phyloP scores from a whole-genome alignment of 2,113 vertebrate genomes.

The Verasper variegatus region DNA sequence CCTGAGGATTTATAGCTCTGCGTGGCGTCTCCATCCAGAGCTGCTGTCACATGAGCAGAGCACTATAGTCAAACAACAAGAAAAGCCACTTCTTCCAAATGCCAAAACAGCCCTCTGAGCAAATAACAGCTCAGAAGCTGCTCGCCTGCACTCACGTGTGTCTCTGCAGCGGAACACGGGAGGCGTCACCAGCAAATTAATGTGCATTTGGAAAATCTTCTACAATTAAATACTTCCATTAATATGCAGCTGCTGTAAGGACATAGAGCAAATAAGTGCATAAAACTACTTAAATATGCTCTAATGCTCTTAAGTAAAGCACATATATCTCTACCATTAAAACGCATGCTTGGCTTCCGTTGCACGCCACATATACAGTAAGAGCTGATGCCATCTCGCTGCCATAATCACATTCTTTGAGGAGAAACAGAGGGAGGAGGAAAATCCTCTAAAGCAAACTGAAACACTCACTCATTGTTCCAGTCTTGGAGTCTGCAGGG shows the following conservation, averaged over 20 bases:
- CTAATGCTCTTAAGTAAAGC: not conserved
- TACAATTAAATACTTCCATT: conserved; percentile 14
- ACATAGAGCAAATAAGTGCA: not conserved
- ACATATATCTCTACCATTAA: conserved; percentile 9
- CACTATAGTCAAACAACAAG: conserved; percentile 69
- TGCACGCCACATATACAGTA: not conserved
- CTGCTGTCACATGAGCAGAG: conserved; percentile 44
- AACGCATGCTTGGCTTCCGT: conserved; percentile 20
- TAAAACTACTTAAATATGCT: conserved; percentile 1
- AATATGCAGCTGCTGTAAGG: not conserved
- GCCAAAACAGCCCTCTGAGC: conserved; percentile 67
- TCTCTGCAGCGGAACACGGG: conserved; percentile 1
- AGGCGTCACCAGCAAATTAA: conserved; percentile 8
- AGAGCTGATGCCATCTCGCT: conserved; percentile 29
- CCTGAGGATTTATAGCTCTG: conserved; percentile 67
- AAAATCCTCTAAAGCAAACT: conserved; percentile 49
- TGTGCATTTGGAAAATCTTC: conserved; percentile 18
- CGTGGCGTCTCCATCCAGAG: conserved; percentile 38
- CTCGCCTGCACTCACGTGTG: conserved; percentile 10
- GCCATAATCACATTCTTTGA: conserved; percentile 55
- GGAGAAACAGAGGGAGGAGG: conserved; percentile 24
- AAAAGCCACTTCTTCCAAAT: conserved; percentile 73
- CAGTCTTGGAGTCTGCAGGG: conserved; percentile 61
- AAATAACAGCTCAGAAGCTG: conserved; percentile 53
- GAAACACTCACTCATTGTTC: conserved; percentile 69